phyloP scores from a whole-genome alignment of 2,113 vertebrate genomes.

The Otus sunia region DNA sequence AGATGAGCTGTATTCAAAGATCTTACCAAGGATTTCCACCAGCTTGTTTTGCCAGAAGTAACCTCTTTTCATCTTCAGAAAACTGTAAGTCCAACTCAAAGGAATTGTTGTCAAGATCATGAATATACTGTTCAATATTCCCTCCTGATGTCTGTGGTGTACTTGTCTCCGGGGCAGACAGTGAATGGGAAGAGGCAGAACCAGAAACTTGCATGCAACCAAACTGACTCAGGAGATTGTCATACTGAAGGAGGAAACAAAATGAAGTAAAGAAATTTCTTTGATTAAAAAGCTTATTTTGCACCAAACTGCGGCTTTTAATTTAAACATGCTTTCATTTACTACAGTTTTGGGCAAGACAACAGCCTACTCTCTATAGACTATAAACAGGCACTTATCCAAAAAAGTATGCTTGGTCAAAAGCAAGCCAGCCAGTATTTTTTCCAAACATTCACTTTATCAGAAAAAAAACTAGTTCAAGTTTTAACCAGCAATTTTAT shows the following conservation, averaged over 20 bases:
- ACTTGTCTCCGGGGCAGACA: slow-evolving; percentile 77
- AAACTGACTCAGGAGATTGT: slow-evolving; percentile 98
- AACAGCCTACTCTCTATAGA: neutral
- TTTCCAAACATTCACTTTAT: neutral
- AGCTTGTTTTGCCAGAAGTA: slow-evolving; percentile 94
- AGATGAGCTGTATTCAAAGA: neutral
- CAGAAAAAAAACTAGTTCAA: neutral
- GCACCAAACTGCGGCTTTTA: neutral
- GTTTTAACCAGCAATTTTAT: neutral
- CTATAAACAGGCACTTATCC: neutral
- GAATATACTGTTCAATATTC: slow-evolving; percentile 98
- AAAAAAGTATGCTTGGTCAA: neutral
- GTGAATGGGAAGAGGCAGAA: slow-evolving; percentile 85
- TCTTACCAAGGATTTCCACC: slow-evolving; percentile 93
- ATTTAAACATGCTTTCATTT: neutral
- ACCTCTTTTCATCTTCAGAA: slow-evolving; percentile 91
- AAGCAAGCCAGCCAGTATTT: neutral
- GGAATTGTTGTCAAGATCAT: slow-evolving; percentile 95
- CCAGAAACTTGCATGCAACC: slow-evolving; percentile 96
- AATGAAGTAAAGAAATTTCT: neutral
- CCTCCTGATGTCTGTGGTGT: slow-evolving; percentile 85
- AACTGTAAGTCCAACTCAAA: slow-evolving; percentile 97
- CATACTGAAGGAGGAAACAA: slow-evolving; percentile 81
- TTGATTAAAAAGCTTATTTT: neutral
- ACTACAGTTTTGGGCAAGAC: neutral